A percentile compares a stretch with the other conserved stretches of the same genome.
Evolutionary conservation across 2,113 vertebrate genomes (phyloP).

Genomic region (Solea solea): DNA sequence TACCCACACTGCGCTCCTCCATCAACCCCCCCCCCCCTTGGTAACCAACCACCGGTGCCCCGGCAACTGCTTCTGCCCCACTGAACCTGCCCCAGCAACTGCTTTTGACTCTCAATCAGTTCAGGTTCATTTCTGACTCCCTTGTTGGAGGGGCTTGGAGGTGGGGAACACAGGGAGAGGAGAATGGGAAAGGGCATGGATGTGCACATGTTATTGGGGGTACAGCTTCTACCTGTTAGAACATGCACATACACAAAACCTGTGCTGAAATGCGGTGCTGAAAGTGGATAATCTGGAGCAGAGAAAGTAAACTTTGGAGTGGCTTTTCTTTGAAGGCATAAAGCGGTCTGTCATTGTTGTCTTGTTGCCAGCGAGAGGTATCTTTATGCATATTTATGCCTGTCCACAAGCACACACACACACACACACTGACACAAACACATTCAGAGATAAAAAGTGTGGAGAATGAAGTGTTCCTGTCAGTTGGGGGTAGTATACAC

Average conservation of each 20-base stretch:
- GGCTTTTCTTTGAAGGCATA: neutral
- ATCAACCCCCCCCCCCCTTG: conserved; percentile 33
- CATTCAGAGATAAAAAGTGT: conserved; percentile 28
- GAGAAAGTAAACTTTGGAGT: neutral
- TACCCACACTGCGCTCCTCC: conserved; percentile 20
- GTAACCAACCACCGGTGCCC: conserved; percentile 67
- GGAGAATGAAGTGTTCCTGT: conserved; percentile 67
- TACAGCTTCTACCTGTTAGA: conserved; percentile 12
- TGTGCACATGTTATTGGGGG: conserved; percentile 21
- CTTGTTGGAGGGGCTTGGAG: conserved; percentile 39
- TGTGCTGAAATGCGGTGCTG: neutral
- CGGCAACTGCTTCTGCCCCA: conserved; percentile 79
- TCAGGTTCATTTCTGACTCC: conserved; percentile 75
- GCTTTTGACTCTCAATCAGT: conserved; percentile 80
- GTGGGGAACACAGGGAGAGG: conserved; percentile 28
- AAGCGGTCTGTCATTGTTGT: neutral
- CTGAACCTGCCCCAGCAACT: conserved; percentile 77
- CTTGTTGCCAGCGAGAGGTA: conserved; percentile 1
- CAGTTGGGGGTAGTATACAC: conserved; percentile 58
- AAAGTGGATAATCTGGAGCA: neutral
- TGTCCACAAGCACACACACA: neutral
- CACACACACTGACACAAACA: conserved; percentile 17
- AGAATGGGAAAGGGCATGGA: conserved; percentile 49
- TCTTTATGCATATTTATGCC: conserved; percentile 37
- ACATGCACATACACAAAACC: conserved; percentile 9